phyloP scores from a whole-genome alignment of 2,113 vertebrate species.

The Origma solitaria region DNA sequence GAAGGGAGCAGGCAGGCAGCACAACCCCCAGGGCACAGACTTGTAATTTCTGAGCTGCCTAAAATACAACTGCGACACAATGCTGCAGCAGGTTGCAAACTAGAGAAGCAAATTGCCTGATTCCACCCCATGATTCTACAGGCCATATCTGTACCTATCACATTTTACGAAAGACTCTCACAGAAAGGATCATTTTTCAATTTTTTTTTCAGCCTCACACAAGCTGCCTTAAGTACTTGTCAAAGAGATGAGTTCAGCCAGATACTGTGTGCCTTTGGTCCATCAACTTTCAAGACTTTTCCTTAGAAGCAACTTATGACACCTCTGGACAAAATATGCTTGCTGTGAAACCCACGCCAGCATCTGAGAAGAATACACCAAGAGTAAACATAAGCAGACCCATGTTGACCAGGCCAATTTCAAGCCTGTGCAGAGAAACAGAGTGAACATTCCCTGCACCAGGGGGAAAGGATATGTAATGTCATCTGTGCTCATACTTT shows the following conservation, averaged over 20 bases:
- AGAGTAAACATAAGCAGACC: background rate
- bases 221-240: background rate
- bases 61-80: background rate
- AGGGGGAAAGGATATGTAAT: background rate
- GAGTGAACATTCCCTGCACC: background rate
- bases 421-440: background rate
- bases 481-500: background rate
- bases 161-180: background rate
- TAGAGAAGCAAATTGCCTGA: background rate
- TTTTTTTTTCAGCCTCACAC: background rate
- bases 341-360: background rate
- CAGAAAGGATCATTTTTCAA: background rate
- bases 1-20: background rate
- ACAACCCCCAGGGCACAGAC: background rate
- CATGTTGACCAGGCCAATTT: background rate
- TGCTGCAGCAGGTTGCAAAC: background rate
- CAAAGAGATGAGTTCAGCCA: background rate
- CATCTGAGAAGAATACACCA: background rate
- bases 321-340: background rate
- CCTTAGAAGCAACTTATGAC: background rate
- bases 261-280: background rate
- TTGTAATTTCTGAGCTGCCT: background rate
- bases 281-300: background rate
- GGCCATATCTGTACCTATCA: background rate
- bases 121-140: background rate